Evolutionary conservation across 2,888 invertebrate species (phyloP).

Genomic region (Melipona bicolor): DNA sequence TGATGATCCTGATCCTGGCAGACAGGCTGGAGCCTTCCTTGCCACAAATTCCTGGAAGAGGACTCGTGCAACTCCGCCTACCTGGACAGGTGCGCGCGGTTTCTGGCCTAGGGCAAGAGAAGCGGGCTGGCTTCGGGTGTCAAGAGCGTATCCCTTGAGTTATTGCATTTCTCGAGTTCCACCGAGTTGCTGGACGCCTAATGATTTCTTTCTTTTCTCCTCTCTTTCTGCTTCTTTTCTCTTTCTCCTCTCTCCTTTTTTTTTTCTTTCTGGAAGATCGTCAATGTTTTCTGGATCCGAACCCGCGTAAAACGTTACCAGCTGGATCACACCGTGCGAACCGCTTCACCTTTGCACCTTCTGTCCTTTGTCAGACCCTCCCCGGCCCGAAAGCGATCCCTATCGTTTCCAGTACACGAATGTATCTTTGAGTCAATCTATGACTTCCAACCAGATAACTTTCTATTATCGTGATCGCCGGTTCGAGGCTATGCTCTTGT

Average conservation of each 20-base stretch:
- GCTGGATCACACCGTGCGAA: slow-evolving; percentile 59
- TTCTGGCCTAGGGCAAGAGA: slow-evolving; percentile 74
- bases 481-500: slow-evolving; percentile 21
- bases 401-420: slow-evolving; percentile 46
- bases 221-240: not conserved
- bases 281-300: slow-evolving; percentile 46
- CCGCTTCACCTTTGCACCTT: slow-evolving; percentile 50
- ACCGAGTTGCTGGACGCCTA: slow-evolving; percentile 67
- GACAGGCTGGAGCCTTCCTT: slow-evolving; percentile 82
- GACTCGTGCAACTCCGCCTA: slow-evolving; percentile 75
- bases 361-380: slow-evolving; percentile 48
- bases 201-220: slow-evolving; percentile 73
- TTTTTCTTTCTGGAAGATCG: slow-evolving; percentile 37
- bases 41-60: slow-evolving; percentile 80
- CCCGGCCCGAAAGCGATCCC: slow-evolving; percentile 48
- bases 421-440: slow-evolving; percentile 61
- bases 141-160: slow-evolving; percentile 79
- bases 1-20: slow-evolving; percentile 81
- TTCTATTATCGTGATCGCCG: slow-evolving; percentile 62
- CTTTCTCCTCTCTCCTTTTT: not conserved
- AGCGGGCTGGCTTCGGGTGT: slow-evolving; percentile 72
- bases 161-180: slow-evolving; percentile 80
- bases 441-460: slow-evolving; percentile 53
- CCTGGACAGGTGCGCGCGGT: slow-evolving; percentile 83
- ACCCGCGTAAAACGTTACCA: slow-evolving; percentile 59